phyloP scores from a whole-genome alignment of 2,797 vertebrate species.

The Poecile montanus region DNA sequence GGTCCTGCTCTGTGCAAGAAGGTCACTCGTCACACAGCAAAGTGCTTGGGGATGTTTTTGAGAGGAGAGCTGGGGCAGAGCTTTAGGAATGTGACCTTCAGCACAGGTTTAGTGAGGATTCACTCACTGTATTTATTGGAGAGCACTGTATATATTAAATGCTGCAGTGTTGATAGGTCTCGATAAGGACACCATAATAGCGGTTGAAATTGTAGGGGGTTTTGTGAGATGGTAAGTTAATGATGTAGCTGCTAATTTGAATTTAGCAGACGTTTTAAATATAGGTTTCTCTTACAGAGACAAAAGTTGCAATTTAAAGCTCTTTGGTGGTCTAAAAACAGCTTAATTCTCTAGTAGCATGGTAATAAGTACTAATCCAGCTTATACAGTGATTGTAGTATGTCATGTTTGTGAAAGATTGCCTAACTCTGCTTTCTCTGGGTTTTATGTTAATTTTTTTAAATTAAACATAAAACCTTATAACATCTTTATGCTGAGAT shows the following conservation, averaged over 20 bases:
- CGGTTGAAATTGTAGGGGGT: constrained; percentile 42
- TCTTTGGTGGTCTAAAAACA: constrained; percentile 84
- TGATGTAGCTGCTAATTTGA: constrained; percentile 79
- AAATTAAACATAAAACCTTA: constrained; percentile 83
- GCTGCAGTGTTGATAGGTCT: constrained; percentile 39
- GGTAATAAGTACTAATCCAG: constrained; percentile 83
- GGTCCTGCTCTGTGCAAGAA: not conserved
- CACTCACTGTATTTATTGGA: not conserved
- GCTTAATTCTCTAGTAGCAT: constrained; percentile 81
- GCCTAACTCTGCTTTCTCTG: constrained; percentile 79
- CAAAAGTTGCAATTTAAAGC: constrained; percentile 84
- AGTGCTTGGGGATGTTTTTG: not conserved
- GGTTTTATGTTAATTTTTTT: constrained; percentile 83
- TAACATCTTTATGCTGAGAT: constrained; percentile 82
- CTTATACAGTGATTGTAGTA: constrained; percentile 81
- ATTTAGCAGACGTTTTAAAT: constrained; percentile 82
- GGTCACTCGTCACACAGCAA: not conserved
- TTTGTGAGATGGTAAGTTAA: constrained; percentile 75
- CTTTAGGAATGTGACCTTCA: not conserved
- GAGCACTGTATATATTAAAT: not conserved
- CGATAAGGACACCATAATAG: constrained; percentile 67
- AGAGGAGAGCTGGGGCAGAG: not conserved
- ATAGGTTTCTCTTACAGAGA: constrained; percentile 82
- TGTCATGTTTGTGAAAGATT: constrained; percentile 82
- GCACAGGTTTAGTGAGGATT: not conserved